These are phyloP conservation scores for Myodes glareolus DNA, from an alignment of 2,113 vertebrate species.

Conservation along the genomic window DNA sequence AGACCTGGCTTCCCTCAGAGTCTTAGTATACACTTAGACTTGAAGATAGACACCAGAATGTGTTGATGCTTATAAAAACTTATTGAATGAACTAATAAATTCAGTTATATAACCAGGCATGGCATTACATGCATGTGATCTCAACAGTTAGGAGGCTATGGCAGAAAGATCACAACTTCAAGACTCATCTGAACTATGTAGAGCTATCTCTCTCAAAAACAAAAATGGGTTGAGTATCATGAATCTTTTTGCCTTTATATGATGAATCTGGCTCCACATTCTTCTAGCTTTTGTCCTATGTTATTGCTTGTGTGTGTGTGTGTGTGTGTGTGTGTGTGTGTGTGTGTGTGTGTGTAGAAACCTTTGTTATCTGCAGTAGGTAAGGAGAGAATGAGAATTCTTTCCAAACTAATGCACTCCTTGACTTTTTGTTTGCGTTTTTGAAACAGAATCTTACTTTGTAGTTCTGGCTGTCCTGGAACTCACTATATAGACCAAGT, in stretches of 20 bases:
- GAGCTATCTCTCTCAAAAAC: background rate
- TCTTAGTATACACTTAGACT: slow-evolving; percentile 11
- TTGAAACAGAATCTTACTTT: background rate
- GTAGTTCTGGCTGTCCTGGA: too few species aligned
- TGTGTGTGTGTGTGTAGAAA: background rate
- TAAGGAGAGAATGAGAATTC: background rate
- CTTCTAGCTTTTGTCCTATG: slow-evolving; percentile 43
- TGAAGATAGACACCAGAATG: background rate
- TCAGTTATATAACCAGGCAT: background rate
- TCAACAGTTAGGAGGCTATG: background rate
- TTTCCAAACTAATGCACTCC: background rate
- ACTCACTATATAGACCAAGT: background rate
- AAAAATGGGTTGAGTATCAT: background rate
- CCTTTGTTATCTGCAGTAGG: background rate
- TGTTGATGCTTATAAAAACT: background rate
- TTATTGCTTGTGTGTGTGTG: background rate
- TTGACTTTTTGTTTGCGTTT: background rate
- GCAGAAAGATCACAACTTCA: background rate
- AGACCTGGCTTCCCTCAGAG: background rate
- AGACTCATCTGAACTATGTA: background rate
- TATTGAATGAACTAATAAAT: background rate
- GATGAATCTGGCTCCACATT: background rate
- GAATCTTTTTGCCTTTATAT: slow-evolving; percentile 14
- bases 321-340: background rate
- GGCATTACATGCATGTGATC: background rate